Base-by-base conservation (phyloP, 2,797 vertebrate genomes). In the Ctenopoma kingsleyae region DNA sequence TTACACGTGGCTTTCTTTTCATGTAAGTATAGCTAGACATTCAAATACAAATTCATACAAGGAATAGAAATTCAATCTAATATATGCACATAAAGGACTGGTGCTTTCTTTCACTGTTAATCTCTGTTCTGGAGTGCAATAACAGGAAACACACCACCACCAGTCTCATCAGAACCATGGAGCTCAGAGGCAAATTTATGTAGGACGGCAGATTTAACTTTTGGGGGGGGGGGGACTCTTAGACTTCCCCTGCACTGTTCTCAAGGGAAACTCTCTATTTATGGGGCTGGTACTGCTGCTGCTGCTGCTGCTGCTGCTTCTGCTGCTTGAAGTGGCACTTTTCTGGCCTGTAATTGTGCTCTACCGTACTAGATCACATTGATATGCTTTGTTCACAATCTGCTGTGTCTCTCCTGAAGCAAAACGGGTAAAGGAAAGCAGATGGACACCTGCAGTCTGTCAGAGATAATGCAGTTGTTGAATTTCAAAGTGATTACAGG, bases 251-350 rank as follows among this genome's bases (percentile, higher is more conserved):
- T 89, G 89, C 84, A 78, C 79, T 75, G 76, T 79, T 91, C 93
- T 93, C 93, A 61, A 11, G 93, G 92, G 93, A 92, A 86, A 54
- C 69, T 52, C 35, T 77, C 93, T 95, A 95, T 95, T 94, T 94
- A 75, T 93, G 86, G 93, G 86, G 74, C 59, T 67, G 62, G 15
- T 40, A 40, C 2, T 41, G 40, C 76, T 85, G 78, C 83, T 88
- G 78, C 87, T 79, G 49, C 57, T 53, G 61, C 59, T 79, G 69
- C 81, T 75, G 27, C 27, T 30, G 27, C 27, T 30, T 68, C 81
- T 87, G 81, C 83, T 89, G 80, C 85, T 84, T 88, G 67, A 90
- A 90, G 83, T 80, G 78, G 74, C 75, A 79, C 71, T 87, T 87
- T 78, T 80, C 64, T 80, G 83, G 77, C 67, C 84, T 86, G 70